Conservation (phyloP, 2,113 vertebrate genomes). For the Dascyllus trimaculatus region DNA sequence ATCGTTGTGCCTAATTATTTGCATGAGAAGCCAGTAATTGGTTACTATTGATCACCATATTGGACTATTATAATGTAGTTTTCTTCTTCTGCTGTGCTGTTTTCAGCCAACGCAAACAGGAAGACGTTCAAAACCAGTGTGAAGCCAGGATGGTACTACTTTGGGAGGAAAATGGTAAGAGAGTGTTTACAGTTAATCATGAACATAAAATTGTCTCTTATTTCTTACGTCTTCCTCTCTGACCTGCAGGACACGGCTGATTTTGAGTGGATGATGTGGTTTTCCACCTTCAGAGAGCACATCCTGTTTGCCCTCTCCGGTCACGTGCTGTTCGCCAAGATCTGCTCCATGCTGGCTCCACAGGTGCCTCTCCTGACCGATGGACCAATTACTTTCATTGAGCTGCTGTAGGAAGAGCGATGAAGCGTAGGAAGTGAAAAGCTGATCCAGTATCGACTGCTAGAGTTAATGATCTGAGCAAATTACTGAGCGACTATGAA, state of each 20-base stretch:
- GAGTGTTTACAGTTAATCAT: not conserved
- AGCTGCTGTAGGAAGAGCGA: not conserved
- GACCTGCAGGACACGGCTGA: constrained; percentile 90
- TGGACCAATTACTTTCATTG: not conserved
- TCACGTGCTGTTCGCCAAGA: constrained; percentile 94
- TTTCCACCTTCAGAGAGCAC: constrained; percentile 91
- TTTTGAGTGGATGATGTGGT: constrained; percentile 99
- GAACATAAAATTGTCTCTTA: not conserved
- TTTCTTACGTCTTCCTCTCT: not conserved
- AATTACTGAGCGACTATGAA: not conserved
- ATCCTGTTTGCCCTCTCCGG: constrained; percentile 94
- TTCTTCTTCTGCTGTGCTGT: not conserved
- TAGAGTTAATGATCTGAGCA: not conserved
- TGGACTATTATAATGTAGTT: not conserved
- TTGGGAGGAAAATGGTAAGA: constrained; percentile 96
- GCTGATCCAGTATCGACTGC: not conserved
- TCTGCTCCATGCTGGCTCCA: constrained; percentile 91
- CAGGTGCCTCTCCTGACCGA: constrained; percentile 85
- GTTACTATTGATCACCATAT: not conserved
- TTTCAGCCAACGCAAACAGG: constrained; percentile 89
- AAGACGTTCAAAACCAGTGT: constrained; percentile 90
- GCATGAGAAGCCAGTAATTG: not conserved
- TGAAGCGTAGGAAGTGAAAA: not conserved
- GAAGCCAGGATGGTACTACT: constrained; percentile 93
- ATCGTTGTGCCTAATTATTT: not conserved